A percentile compares a stretch with the other conserved stretches of the same genome.
These are phyloP conservation scores for Andrena chrysosceles DNA, from an alignment of 2,888 invertebrate species.

Conservation along the genomic window DNA sequence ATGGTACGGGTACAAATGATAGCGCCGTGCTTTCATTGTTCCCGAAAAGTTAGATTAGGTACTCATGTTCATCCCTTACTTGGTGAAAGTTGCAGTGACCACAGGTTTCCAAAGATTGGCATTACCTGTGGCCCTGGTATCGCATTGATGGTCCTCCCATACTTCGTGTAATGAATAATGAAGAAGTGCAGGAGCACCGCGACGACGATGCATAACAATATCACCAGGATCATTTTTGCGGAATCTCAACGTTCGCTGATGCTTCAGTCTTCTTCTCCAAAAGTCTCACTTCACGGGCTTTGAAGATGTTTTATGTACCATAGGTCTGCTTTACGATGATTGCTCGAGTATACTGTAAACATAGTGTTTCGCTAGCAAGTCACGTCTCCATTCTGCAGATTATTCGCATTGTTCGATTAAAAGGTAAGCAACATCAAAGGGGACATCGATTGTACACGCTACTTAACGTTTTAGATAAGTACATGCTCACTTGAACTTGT, in stretches of 20 bases:
- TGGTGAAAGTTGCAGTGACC: slow-evolving; percentile 41
- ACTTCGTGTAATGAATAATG: slow-evolving; percentile 71
- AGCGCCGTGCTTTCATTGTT: not conserved
- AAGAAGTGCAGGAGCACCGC: slow-evolving; percentile 56
- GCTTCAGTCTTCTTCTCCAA: not conserved
- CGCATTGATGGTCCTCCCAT: slow-evolving; percentile 72
- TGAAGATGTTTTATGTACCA: not conserved
- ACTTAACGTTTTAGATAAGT: no score
- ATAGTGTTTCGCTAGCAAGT: no score
- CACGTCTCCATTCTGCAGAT: no score
- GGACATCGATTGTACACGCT: no score
- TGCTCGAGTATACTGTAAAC: no score
- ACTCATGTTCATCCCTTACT: slow-evolving; percentile 46
- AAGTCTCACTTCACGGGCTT: not conserved
- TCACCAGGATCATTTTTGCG: slow-evolving; percentile 33
- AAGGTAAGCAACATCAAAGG: no score
- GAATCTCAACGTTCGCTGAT: not conserved
- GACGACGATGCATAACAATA: slow-evolving; percentile 34
- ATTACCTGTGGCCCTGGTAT: slow-evolving; percentile 80
- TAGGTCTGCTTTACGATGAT: no score
- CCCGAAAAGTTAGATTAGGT: not conserved
- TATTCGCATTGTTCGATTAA: no score
- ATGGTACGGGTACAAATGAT: no score
- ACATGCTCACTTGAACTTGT: no score
- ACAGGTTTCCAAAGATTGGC: slow-evolving; percentile 72